Evolutionary conservation across 2,888 invertebrate genomes (phyloP).

Genomic region (Meiosimyza decipiens): DNA sequence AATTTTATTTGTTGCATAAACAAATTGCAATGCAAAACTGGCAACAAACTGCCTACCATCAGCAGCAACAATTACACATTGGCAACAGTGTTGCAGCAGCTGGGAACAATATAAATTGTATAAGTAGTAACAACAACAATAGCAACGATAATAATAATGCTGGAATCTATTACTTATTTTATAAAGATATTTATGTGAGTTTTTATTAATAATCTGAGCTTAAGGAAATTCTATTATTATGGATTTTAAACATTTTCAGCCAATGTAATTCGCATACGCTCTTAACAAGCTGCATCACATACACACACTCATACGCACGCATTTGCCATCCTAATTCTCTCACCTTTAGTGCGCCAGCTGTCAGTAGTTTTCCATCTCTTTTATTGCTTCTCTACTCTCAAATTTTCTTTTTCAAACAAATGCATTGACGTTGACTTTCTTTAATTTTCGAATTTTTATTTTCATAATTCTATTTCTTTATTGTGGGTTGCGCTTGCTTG

Average conservation of each 20-base stretch:
- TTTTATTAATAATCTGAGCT: background rate
- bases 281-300: background rate
- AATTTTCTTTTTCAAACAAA: slow-evolving; percentile 1
- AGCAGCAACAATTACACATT: slow-evolving; percentile 35
- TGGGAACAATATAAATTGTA: slow-evolving; percentile 35
- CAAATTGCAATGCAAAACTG: slow-evolving; percentile 60
- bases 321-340: too few species aligned
- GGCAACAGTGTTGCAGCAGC: slow-evolving; percentile 50
- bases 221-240: background rate
- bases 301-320: background rate
- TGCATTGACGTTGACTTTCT: background rate
- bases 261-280: background rate
- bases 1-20: slow-evolving; percentile 22
- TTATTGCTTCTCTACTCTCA: background rate
- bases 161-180: slow-evolving; percentile 63
- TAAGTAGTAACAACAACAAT: slow-evolving; percentile 38
- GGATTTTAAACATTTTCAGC: background rate
- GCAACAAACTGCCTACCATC: slow-evolving; percentile 52
- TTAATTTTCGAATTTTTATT: too few species aligned
- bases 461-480: too few species aligned
- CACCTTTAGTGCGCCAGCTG: slow-evolving; percentile 14
- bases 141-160: slow-evolving; percentile 47
- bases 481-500: too few species aligned
- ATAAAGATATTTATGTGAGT: slow-evolving; percentile 65
- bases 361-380: slow-evolving; percentile 19